Percentiles rank a stretch among this genome's conserved stretches.
Conservation (phyloP, 2,888 invertebrate species). For the Dasysyrphus albostriatus region DNA sequence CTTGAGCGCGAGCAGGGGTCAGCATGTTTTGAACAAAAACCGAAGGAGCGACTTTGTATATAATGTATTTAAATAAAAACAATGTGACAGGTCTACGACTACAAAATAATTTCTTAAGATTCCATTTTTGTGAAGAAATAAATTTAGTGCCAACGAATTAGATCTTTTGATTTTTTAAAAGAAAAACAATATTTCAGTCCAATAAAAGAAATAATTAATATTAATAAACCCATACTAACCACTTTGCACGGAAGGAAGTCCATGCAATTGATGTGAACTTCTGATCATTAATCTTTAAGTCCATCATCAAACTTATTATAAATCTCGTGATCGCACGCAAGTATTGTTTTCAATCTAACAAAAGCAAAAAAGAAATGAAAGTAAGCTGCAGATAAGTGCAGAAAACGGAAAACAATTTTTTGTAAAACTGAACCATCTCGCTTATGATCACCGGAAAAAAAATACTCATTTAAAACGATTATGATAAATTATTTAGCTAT, state of each 20-base stretch:
- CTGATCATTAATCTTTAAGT: slow-evolving; percentile 6
- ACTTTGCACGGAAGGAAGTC: slow-evolving; percentile 2
- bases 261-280: neutral
- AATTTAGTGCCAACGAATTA: neutral
- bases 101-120: too few relatives aligned
- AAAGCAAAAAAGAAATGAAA: slow-evolving; percentile 2
- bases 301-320: neutral
- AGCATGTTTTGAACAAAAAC: too few relatives aligned
- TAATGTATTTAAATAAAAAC: too few relatives aligned
- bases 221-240: neutral
- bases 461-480: neutral
- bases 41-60: too few relatives aligned
- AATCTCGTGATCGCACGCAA: slow-evolving; percentile 7
- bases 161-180: neutral
- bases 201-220: neutral
- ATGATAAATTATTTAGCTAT: slow-evolving; percentile 7
- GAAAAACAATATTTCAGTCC: too few relatives aligned
- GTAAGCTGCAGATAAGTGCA: slow-evolving; percentile 9
- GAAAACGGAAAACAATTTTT: slow-evolving; percentile 15
- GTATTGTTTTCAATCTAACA: neutral
- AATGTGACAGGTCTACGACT: too few relatives aligned
- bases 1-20: too few relatives aligned
- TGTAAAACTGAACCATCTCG: neutral
- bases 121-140: too few relatives aligned
- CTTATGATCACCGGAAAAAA: slow-evolving; percentile 3